phyloP scores from a whole-genome alignment of 2,113 vertebrate genomes.

The Circaetus gallicus region DNA sequence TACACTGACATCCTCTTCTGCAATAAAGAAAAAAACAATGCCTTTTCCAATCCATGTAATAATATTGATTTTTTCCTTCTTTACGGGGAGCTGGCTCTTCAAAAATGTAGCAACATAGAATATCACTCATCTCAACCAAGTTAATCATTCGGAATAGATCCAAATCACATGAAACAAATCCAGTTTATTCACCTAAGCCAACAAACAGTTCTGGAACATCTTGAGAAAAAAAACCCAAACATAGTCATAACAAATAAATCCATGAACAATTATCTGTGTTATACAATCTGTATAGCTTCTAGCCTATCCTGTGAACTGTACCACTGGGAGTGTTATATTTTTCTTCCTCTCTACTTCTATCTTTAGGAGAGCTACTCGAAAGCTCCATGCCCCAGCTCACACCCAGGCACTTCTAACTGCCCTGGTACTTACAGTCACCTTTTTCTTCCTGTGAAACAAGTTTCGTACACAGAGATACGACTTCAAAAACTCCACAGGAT shows the following conservation, averaged over 20 bases:
- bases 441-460: neutral
- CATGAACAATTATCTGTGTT: neutral
- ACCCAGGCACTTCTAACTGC: fast-evolving
- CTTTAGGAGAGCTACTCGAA: neutral
- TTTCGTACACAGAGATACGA: neutral
- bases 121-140: neutral
- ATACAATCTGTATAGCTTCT: neutral
- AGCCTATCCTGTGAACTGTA: neutral
- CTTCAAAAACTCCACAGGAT: neutral
- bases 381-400: neutral
- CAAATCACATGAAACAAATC: neutral
- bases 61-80: neutral
- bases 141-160: neutral
- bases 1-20: neutral
- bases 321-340: neutral
- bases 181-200: neutral
- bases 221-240: neutral
- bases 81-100: neutral
- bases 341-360: neutral
- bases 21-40: neutral
- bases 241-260: neutral
- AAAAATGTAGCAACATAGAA: neutral
- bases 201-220: neutral
- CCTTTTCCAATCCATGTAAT: neutral
- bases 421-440: neutral